phyloP scores from a whole-genome alignment of 2,113 vertebrate genomes.

The Pelusios castaneus region DNA sequence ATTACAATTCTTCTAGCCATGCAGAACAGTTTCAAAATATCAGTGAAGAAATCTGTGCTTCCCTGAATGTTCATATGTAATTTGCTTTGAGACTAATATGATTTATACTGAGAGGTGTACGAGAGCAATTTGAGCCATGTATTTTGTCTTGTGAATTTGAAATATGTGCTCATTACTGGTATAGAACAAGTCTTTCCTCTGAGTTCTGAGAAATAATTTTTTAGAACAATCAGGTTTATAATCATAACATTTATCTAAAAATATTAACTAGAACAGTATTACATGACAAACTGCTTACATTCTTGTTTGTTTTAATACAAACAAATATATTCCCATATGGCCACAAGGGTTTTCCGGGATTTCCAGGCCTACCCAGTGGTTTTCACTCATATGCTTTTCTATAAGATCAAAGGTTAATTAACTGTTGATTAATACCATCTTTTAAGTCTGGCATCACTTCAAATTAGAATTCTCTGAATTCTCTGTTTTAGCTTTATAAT shows the following conservation, averaged over 20 bases:
- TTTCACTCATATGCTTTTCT: background rate
- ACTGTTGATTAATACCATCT: constrained; percentile 2
- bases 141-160: background rate
- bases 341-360: background rate
- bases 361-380: background rate
- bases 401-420: background rate
- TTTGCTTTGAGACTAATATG: too few species aligned
- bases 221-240: background rate
- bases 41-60: background rate
- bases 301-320: background rate
- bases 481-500: background rate
- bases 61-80: background rate
- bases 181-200: background rate
- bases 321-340: background rate
- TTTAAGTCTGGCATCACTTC: constrained; percentile 19
- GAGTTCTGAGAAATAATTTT: background rate
- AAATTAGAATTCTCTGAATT: background rate
- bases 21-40: background rate
- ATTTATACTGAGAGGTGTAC: background rate
- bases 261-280: background rate
- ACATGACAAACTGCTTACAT: background rate
- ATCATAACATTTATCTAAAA: background rate
- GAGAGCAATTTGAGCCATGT: background rate
- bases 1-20: background rate
- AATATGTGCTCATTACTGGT: background rate